Evolutionary conservation across 1,140 invertebrate species (phyloP), one percentile per base, ranked within the genome.

Genomic region (Drosophila serrata): DNA sequence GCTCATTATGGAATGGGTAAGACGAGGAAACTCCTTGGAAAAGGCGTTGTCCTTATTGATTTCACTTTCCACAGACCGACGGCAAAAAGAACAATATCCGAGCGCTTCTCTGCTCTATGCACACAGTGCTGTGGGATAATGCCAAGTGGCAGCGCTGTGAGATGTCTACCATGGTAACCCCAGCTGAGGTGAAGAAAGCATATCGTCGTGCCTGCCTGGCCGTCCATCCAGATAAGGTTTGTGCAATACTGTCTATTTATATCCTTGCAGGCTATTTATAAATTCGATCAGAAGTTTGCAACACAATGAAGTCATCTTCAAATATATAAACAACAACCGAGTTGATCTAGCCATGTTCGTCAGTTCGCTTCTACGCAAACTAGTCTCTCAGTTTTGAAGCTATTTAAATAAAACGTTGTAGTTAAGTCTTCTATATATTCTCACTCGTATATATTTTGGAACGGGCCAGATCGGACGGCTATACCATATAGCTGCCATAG

Each of bases 191-290:
- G 13, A 99, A 99, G 93, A 99, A 99, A 91, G 95, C 96, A 39
- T 99, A 99, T 93, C 94, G 98, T 40, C 98, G 97, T 92, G 99
- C 99, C 22, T 99, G 98, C 84, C 94, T 99, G 13, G 97, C 98
- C 51, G 98, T 99, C 33, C 99, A 99, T 95, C 99, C 99, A 1
- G 99, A 99, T 92, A 99, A 99, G 95, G 98, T 99, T 94, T 92
- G 75, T 68, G 6, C 5, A 22, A 40, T 1, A 2, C 11, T 3
- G 6, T n/a, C n/a, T n/a, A n/a, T n/a, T n/a, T n/a, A n/a, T n/a
- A n/a, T n/a, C n/a, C n/a, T n/a, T n/a, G n/a, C n/a, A n/a, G n/a
- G n/a, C n/a, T n/a, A n/a, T n/a, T n/a, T n/a, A n/a, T n/a, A n/a
- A n/a, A n/a, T n/a, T n/a, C n/a, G n/a, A n/a, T n/a, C n/a, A n/a